A percentile compares a stretch with the other conserved stretches of the same genome.
phyloP scores from a whole-genome alignment of 1,140 invertebrate genomes.

The Plodia interpunctella region DNA sequence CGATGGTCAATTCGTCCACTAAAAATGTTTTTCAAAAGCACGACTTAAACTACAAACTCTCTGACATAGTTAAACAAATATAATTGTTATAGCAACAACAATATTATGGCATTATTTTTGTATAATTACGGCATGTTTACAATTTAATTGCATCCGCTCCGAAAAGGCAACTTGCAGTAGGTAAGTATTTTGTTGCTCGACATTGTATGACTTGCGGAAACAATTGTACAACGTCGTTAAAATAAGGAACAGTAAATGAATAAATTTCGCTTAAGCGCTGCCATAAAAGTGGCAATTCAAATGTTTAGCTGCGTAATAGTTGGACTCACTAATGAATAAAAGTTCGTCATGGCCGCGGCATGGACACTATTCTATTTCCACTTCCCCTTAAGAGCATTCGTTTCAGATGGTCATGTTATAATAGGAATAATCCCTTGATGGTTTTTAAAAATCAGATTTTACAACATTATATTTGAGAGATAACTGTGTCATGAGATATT shows the following conservation, averaged over 20 bases:
- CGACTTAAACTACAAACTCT: too few relatives aligned
- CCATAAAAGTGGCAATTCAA: conserved; percentile 12
- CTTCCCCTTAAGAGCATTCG: background rate
- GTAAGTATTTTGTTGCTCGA: background rate
- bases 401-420: too few relatives aligned
- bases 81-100: background rate
- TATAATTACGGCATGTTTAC: background rate
- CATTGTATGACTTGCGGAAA: conserved; percentile 4
- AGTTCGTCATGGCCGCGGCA: conserved; percentile 13
- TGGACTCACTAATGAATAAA: conserved; percentile 25
- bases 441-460: too few relatives aligned
- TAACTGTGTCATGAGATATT: too few relatives aligned
- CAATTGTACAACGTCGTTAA: conserved; percentile 2
- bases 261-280: background rate
- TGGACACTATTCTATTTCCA: conserved; percentile 2
- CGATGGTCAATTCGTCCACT: too few relatives aligned
- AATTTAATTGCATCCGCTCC: background rate
- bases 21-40: too few relatives aligned
- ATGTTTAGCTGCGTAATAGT: conserved; percentile 18
- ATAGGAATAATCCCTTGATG: too few relatives aligned
- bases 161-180: too few relatives aligned
- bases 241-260: background rate
- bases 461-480: too few relatives aligned
- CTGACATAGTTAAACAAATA: background rate
- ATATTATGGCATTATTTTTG: background rate